Conservation (phyloP, 2,113 vertebrate genomes). For the Potamarius usumacintae region DNA sequence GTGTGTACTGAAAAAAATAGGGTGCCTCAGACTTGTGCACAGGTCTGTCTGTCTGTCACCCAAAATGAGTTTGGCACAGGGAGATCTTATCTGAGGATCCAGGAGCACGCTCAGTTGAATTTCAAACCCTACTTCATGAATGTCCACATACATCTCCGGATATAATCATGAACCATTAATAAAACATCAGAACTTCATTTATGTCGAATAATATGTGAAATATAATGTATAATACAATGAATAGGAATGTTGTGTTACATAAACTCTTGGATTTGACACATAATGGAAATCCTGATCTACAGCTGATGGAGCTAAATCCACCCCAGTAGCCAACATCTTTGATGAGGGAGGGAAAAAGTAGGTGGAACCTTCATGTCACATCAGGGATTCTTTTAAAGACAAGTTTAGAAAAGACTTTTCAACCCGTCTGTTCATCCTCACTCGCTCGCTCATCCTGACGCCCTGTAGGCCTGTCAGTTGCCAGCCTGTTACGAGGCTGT, state of each 20-base stretch:
- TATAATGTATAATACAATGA: neutral
- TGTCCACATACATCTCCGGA: neutral
- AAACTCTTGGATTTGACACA: neutral
- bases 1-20: no score
- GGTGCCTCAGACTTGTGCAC: no score
- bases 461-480: no score
- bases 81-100: neutral
- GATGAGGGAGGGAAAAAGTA: conserved; percentile 13
- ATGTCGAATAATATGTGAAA: neutral
- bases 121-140: neutral
- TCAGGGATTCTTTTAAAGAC: conserved; percentile 28
- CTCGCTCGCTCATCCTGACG: no score
- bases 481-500: no score
- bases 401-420: conserved; percentile 20
- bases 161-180: neutral
- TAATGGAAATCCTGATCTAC: neutral
- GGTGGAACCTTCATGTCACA: conserved; percentile 36
- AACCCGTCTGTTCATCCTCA: conserved; percentile 43
- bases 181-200: neutral
- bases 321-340: neutral
- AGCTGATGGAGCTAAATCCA: neutral
- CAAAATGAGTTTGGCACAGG: neutral
- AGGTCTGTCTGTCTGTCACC: neutral
- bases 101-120: neutral
- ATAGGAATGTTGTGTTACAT: neutral